phyloP scores from a whole-genome alignment of 2,113 vertebrate species.

The Thryonomys swinderianus region DNA sequence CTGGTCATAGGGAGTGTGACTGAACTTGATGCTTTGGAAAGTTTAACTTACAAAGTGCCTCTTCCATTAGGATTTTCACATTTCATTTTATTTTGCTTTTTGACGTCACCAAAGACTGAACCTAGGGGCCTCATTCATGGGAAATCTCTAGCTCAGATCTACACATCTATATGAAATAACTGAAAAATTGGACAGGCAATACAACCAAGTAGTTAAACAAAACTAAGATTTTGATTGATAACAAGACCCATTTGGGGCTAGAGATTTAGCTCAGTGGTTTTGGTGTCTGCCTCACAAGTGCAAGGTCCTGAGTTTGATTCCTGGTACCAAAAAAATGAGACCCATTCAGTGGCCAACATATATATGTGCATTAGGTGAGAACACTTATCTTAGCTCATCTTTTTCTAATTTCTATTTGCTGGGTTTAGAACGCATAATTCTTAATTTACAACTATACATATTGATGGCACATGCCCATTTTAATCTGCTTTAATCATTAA shows the following conservation, averaged over 20 bases:
- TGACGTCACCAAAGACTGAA: background rate
- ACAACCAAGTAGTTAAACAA: slow-evolving; percentile 28
- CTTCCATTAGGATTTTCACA: background rate
- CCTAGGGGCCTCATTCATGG: background rate
- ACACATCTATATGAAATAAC: background rate
- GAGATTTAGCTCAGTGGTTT: too few relatives aligned
- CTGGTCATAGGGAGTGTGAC: background rate
- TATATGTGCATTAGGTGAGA: background rate
- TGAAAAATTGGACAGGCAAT: background rate
- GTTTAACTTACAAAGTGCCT: background rate
- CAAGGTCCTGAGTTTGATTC: too few relatives aligned
- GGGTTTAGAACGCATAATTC: slow-evolving; percentile 19
- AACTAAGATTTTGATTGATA: slow-evolving; percentile 7
- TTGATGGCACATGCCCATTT: background rate
- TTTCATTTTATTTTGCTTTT: background rate
- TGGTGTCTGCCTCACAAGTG: too few relatives aligned
- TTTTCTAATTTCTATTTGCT: slow-evolving; percentile 15
- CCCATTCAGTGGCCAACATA: background rate
- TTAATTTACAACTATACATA: slow-evolving; percentile 10
- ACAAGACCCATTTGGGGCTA: background rate
- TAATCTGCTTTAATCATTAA: background rate
- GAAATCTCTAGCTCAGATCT: background rate
- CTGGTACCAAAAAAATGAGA: background rate
- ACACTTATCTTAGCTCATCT: background rate
- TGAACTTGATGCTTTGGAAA: background rate